Percentiles rank a stretch among this genome's conserved stretches.
Evolutionary conservation across 1,140 invertebrate species (phyloP).

Genomic region (Zeugodacus cucurbitae): DNA sequence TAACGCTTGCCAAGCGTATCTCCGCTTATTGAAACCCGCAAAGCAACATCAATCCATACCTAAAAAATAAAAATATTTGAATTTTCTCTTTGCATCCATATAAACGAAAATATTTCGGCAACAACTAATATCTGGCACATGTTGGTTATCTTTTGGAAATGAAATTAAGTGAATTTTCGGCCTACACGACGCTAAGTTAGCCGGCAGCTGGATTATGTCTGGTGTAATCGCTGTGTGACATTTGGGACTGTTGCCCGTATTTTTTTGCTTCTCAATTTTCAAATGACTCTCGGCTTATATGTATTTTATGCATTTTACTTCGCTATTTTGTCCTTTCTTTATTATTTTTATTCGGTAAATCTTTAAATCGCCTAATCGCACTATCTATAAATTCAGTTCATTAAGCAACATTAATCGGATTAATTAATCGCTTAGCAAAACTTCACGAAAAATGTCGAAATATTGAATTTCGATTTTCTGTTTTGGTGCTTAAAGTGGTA

Average conservation of each 20-base stretch:
- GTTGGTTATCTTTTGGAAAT: background rate
- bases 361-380: background rate
- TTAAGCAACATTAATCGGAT: slow-evolving; percentile 1
- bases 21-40: background rate
- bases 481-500: background rate
- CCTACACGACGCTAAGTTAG: background rate
- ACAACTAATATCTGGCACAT: background rate
- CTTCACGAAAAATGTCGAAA: background rate
- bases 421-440: slow-evolving; percentile 17
- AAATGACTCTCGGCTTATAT: background rate
- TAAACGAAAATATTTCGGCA: background rate
- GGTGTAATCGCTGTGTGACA: background rate
- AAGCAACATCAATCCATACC: background rate
- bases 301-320: background rate
- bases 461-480: background rate
- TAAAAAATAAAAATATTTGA: too few relatives aligned
- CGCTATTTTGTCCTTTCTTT: background rate
- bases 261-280: background rate
- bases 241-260: background rate
- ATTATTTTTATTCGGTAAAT: background rate
- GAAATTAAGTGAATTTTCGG: background rate
- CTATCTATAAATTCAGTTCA: slow-evolving; percentile 15
- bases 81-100: too few relatives aligned
- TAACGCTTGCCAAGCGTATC: background rate
- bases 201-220: slow-evolving; percentile 4